These are phyloP conservation scores for Ochropleura plecta DNA, from an alignment of 2,888 invertebrate species.

Conservation along the genomic window DNA sequence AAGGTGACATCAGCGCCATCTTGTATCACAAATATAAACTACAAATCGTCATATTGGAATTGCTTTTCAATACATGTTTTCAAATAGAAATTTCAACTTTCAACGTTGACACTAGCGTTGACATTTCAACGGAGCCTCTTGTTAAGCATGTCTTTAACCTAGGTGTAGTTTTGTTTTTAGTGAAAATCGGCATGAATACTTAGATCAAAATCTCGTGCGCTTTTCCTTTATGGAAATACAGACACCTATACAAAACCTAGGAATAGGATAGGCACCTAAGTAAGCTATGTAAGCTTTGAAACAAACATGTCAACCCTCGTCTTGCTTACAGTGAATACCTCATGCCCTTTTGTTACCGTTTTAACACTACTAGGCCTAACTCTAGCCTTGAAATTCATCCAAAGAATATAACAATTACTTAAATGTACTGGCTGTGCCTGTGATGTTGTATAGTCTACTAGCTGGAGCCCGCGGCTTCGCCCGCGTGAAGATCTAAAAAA, in stretches of 20 bases:
- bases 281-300: not conserved
- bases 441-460: too few relatives aligned
- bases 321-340: conserved; percentile 11
- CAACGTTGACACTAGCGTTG: not conserved
- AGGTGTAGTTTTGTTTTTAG: not conserved
- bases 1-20: conserved; percentile 35
- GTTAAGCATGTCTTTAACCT: not conserved
- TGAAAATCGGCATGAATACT: not conserved
- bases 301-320: conserved; percentile 36
- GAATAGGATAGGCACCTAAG: not conserved
- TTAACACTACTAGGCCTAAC: not conserved
- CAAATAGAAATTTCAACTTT: not conserved
- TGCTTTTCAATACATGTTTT: not conserved
- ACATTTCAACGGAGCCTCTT: not conserved
- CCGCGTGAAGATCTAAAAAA: too few relatives aligned
- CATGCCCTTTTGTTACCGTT: conserved; percentile 2
- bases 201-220: not conserved
- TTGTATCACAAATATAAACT: conserved; percentile 13
- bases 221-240: not conserved
- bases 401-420: not conserved
- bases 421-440: not conserved
- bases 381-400: not conserved
- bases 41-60: not conserved
- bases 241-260: not conserved
- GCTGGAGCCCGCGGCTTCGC: too few relatives aligned